These are phyloP conservation scores for Protobothrops flavoviridis DNA, from an alignment of 2,113 vertebrate genomes.

Conservation along the genomic window DNA sequence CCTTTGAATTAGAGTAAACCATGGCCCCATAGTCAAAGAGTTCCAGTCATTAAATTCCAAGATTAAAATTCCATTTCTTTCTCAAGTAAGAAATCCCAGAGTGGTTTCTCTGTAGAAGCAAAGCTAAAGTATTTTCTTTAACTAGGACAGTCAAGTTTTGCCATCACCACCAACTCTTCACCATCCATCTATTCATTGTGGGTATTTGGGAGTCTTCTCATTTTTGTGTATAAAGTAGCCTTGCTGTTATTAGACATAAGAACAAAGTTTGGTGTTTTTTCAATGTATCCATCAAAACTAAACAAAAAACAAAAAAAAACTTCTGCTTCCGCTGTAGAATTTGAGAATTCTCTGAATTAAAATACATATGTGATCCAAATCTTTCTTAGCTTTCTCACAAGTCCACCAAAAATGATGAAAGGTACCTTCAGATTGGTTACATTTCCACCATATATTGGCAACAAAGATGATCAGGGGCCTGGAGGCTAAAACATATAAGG, in stretches of 20 bases:
- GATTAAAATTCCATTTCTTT: not conserved
- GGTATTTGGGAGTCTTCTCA: not conserved
- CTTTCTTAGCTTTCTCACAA: not conserved
- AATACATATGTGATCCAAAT: not conserved
- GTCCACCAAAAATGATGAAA: not conserved
- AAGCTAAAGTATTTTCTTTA: not conserved
- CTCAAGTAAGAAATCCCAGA: not conserved
- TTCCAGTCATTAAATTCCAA: not conserved
- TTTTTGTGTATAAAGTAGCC: not conserved
- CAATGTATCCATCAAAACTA: not conserved
- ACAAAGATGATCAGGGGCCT: too few species aligned
- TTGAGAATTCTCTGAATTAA: not conserved
- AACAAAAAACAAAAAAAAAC: not conserved
- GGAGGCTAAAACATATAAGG: too few species aligned
- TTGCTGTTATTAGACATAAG: not conserved
- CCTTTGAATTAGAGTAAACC: not conserved
- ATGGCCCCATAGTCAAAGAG: not conserved
- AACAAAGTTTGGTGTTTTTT: not conserved
- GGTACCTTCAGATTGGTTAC: not conserved
- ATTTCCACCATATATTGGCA: not conserved
- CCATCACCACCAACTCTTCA: not conserved
- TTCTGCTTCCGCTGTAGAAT: not conserved
- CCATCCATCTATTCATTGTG: not conserved
- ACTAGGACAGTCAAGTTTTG: not conserved
- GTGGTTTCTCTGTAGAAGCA: not conserved